Percentiles rank a stretch among this genome's conserved stretches.
Evolutionary conservation across 2,888 invertebrate genomes (phyloP).

Genomic region (Aphidius colemani): DNA sequence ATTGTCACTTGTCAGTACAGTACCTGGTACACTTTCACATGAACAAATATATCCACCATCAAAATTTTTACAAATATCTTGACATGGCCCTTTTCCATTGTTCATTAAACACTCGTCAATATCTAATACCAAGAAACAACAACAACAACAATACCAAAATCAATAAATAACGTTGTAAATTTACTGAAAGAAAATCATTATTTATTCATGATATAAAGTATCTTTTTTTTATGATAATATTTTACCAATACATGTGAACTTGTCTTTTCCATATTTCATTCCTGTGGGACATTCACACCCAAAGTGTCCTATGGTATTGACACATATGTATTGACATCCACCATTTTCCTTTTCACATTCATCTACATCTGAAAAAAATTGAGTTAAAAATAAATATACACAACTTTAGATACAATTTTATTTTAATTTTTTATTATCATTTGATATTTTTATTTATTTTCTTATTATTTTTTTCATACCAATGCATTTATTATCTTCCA

Average conservation of each 20-base stretch:
- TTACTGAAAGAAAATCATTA: not conserved
- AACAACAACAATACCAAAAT: not conserved
- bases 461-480: constrained; percentile 39
- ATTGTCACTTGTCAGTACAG: constrained; percentile 64
- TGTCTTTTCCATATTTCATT: constrained; percentile 47
- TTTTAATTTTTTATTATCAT: too few species aligned
- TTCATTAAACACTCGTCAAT: constrained; percentile 68
- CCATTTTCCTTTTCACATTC: constrained; percentile 49
- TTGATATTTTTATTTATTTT: constrained; percentile 1
- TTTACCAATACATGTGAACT: constrained; percentile 45
- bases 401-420: too few species aligned
- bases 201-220: not conserved
- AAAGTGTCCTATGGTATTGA: constrained; percentile 71
- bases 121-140: constrained; percentile 51
- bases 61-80: constrained; percentile 68
- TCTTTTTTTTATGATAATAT: not conserved
- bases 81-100: constrained; percentile 70
- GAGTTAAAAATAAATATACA: too few species aligned
- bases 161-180: not conserved
- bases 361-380: constrained; percentile 44
- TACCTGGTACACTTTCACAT: constrained; percentile 65
- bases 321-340: constrained; percentile 63
- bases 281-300: constrained; percentile 58
- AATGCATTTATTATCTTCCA: constrained; percentile 48
- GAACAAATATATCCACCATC: constrained; percentile 66